Evolutionary conservation across 2,113 vertebrate species (phyloP).

Genomic region (Neolamprologus falcicula): DNA sequence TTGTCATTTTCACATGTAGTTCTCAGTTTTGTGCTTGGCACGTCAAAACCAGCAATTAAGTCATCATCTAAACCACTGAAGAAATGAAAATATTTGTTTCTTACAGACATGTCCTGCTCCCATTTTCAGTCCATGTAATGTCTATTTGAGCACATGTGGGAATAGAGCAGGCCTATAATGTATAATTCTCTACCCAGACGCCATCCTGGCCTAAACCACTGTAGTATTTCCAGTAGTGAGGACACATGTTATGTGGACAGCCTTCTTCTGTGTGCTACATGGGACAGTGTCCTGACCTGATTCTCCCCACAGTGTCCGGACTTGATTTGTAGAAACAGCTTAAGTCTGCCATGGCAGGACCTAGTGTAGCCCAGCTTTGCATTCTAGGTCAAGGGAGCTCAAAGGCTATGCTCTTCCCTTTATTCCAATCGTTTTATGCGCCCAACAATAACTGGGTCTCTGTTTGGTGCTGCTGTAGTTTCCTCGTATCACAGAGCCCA

Average conservation of each 20-base stretch:
- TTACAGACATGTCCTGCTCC: not conserved
- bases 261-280: not conserved
- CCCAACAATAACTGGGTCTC: slow-evolving; percentile 8
- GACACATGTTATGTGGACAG: not conserved
- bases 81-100: not conserved
- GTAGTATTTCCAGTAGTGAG: not conserved
- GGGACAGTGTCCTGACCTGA: not conserved
- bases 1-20: not conserved
- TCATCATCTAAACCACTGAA: not conserved
- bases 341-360: not conserved
- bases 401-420: not conserved
- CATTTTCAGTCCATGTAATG: not conserved
- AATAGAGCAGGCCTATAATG: not conserved
- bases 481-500: slow-evolving; percentile 17
- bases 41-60: not conserved
- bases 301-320: not conserved
- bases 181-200: not conserved
- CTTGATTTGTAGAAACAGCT: not conserved
- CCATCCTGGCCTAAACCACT: not conserved
- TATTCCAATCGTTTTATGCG: not conserved
- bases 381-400: slow-evolving; percentile 18
- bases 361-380: not conserved
- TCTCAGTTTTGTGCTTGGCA: not conserved
- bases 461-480: slow-evolving; percentile 4
- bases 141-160: not conserved